phyloP scores from a whole-genome alignment of 2,797 vertebrate species.

The Propithecus perrieri region DNA sequence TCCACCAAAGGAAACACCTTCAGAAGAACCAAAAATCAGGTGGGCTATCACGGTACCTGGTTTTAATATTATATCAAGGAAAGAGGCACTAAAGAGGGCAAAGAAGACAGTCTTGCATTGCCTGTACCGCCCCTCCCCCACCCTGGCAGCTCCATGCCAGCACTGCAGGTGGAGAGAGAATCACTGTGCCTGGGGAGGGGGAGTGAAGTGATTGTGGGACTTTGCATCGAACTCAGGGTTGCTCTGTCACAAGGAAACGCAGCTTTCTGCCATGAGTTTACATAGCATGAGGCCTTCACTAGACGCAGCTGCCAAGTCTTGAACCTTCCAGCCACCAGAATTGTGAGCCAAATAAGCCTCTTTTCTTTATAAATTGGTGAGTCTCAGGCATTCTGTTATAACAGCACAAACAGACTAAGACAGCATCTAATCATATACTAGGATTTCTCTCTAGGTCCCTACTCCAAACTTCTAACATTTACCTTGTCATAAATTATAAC shows the following conservation, averaged over 20 bases:
- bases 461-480: background rate
- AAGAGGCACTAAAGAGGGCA: background rate
- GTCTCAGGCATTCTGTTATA: background rate
- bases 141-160: background rate
- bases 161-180: background rate
- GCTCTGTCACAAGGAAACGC: no score
- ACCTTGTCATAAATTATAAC: background rate
- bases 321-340: background rate
- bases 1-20: background rate
- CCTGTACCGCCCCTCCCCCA: fast-evolving
- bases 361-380: background rate
- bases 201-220: background rate
- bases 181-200: background rate
- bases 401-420: background rate
- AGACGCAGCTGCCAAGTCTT: background rate
- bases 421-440: background rate
- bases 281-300: background rate
- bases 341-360: background rate
- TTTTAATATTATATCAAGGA: no score
- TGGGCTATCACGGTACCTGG: background rate
- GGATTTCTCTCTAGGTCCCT: background rate
- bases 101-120: background rate
- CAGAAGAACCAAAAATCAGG: background rate
- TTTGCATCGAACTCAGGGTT: background rate
- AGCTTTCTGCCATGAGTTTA: background rate